A percentile compares a stretch with the other conserved stretches of the same genome.
Evolutionary conservation across 2,888 invertebrate genomes (phyloP).

Genomic region (Gymnosoma rotundatum): DNA sequence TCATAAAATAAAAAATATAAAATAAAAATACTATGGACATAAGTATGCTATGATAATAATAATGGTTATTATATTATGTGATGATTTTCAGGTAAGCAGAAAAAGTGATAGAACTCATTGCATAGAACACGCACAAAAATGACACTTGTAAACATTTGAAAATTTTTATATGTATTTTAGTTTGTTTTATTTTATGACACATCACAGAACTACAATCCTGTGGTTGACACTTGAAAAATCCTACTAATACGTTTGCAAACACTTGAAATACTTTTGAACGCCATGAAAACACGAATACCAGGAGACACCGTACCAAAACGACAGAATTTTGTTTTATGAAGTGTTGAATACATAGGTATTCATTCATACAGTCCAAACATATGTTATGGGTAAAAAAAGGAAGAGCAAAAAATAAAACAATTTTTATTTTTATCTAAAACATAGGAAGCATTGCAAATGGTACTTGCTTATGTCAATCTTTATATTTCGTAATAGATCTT

Average conservation of each 20-base stretch:
- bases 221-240: constrained; percentile 61
- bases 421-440: not conserved
- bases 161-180: constrained; percentile 7
- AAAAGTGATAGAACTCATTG: not conserved
- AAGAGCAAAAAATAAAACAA: not conserved
- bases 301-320: not conserved
- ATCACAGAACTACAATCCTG: not conserved
- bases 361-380: not conserved
- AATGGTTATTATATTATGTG: constrained; percentile 8
- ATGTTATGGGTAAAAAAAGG: not conserved
- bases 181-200: constrained; percentile 4
- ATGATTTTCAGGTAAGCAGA: constrained; percentile 1
- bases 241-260: constrained; percentile 37
- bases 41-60: not conserved
- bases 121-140: not conserved
- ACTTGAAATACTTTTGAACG: constrained; percentile 29
- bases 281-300: not conserved
- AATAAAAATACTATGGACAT: no score
- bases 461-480: not conserved
- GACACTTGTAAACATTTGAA: not conserved
- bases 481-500: not conserved
- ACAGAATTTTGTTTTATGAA: not conserved
- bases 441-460: not conserved
- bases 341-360: not conserved
- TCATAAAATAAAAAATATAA: no score